Conservation (phyloP, 2,797 vertebrate genomes). For the Mallotus villosus region DNA sequence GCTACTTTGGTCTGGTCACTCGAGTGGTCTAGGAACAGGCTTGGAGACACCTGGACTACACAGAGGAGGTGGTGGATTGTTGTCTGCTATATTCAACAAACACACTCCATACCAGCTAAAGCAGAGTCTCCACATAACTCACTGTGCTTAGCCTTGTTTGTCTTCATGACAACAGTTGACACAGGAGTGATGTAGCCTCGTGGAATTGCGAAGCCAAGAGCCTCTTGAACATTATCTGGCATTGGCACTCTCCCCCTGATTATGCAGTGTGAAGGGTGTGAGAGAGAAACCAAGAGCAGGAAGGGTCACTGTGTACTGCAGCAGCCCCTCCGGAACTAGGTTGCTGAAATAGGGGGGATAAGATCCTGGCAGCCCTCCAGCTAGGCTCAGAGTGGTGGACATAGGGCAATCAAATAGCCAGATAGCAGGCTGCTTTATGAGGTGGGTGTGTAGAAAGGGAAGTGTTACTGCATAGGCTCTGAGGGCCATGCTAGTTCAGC, state of each 20-base stretch:
- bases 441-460: conserved; percentile 25
- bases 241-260: conserved; percentile 35
- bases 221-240: conserved; percentile 33
- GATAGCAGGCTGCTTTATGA: conserved; percentile 34
- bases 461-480: conserved; percentile 35
- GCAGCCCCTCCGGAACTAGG: conserved; percentile 42
- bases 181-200: conserved; percentile 28
- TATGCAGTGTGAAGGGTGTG: conserved; percentile 41
- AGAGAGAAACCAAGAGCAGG: conserved; percentile 36
- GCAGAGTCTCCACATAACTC: conserved; percentile 10
- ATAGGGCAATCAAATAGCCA: conserved; percentile 44
- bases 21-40: neutral
- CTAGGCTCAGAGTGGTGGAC: conserved; percentile 46
- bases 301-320: conserved; percentile 22
- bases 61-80: neutral
- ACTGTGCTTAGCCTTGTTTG: conserved; percentile 36
- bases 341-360: conserved; percentile 43
- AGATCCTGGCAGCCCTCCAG: conserved; percentile 41
- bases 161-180: conserved; percentile 39
- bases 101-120: neutral
- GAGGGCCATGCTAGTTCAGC: conserved; percentile 38
- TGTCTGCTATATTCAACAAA: neutral
- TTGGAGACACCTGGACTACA: too few relatives aligned
- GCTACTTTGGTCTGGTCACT: neutral
- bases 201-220: conserved; percentile 31